A percentile compares a stretch with the other conserved stretches of the same genome.
Evolutionary conservation across 2,888 invertebrate genomes (phyloP).

Genomic region (Antheraea assamensis): DNA sequence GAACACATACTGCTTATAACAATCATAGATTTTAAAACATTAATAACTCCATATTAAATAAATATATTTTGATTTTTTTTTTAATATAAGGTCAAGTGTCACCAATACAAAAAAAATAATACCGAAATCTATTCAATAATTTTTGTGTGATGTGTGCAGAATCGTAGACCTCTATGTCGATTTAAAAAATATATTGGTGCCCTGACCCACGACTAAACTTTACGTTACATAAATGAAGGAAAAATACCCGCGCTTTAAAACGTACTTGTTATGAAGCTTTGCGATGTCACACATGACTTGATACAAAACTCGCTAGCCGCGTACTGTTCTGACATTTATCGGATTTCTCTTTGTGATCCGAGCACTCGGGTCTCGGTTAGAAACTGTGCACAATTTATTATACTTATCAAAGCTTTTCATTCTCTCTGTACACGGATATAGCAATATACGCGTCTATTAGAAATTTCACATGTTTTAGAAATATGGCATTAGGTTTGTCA

Average conservation of each 20-base stretch:
- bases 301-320: conserved; percentile 25
- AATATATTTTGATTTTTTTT: too few relatives aligned
- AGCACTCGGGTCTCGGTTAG: conserved; percentile 26
- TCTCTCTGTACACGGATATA: not conserved
- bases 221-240: not conserved
- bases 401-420: conserved; percentile 16
- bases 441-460: not conserved
- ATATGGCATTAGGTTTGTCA: too few relatives aligned
- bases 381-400: conserved; percentile 29
- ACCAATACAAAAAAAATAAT: too few relatives aligned
- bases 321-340: conserved; percentile 31
- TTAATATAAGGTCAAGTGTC: too few relatives aligned
- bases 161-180: too few relatives aligned
- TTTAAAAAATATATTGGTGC: too few relatives aligned
- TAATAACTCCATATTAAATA: too few relatives aligned
- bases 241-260: not conserved
- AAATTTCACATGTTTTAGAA: not conserved
- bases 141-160: too few relatives aligned
- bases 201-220: not conserved
- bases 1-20: too few relatives aligned
- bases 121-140: too few relatives aligned
- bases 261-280: not conserved
- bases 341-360: conserved; percentile 32
- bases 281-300: conserved; percentile 21
- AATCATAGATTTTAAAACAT: too few relatives aligned